These are phyloP conservation scores for Esox lucius DNA, from an alignment of 2,797 vertebrate genomes.

Conservation along the genomic window DNA sequence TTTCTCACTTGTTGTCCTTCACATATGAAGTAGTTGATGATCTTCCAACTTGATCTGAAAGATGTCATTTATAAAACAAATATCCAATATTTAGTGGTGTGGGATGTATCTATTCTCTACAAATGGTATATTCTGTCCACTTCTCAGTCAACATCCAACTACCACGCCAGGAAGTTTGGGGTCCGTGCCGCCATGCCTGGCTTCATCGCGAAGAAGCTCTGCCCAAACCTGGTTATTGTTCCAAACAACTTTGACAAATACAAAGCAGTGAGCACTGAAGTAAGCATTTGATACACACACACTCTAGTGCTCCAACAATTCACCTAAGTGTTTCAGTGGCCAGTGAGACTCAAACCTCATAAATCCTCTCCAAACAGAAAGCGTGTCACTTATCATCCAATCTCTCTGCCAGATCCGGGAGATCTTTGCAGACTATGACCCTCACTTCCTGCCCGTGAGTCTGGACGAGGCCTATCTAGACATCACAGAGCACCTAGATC, in stretches of 20 bases:
- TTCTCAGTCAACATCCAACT: conserved; percentile 93
- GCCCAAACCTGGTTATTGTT: conserved; percentile 88
- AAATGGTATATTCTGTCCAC: conserved; percentile 17
- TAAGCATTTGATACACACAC: conserved; percentile 57
- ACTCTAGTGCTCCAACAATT: neutral
- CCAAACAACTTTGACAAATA: conserved; percentile 93
- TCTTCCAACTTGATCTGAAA: neutral
- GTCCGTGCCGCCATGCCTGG: conserved; percentile 97
- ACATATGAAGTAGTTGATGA: neutral
- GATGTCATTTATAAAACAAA: neutral
- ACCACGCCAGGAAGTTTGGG: conserved; percentile 93
- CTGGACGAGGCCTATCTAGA: conserved; percentile 98
- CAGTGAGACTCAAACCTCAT: neutral
- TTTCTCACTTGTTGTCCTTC: neutral
- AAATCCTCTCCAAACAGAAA: neutral
- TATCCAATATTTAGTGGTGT: neutral
- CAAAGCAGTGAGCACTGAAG: conserved; percentile 86
- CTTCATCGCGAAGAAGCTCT: conserved; percentile 96
- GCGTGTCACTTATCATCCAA: conserved; percentile 31
- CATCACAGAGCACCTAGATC: conserved; percentile 88
- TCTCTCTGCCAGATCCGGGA: conserved; percentile 80
- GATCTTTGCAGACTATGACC: conserved; percentile 91
- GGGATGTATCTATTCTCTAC: neutral
- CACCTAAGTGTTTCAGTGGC: conserved; percentile 29
- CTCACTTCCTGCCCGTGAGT: conserved; percentile 88